Base-by-base conservation (phyloP, 2,797 vertebrate species). In the Micromesistius poutassou region DNA sequence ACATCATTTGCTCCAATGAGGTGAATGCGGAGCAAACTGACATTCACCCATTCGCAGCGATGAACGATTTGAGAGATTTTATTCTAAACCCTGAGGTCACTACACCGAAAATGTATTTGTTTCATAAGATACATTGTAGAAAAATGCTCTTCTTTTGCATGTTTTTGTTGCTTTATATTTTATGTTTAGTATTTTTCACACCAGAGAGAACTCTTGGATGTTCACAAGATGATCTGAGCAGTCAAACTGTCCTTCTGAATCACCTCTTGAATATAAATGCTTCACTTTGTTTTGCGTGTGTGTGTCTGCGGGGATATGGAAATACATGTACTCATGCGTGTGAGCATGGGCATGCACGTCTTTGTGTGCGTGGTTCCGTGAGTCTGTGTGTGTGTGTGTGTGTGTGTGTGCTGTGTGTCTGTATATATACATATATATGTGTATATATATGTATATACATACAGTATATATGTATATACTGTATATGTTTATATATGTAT, bases 21-120 rank as follows among this genome's bases (percentile, higher is more conserved):
- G 78, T 19, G 73, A 82, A 83, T 80, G 83, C 84, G 86, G 85
- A 82, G 76, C 77, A 82, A 84, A 80, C 71, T 76, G 71, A 73
- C 62, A 46, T 74, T 78, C 33, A 71, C 25, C 42, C 31, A 30
- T 75, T 30, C 71, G 40, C 33, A 83, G 76, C 79, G 80, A 74
- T 76, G 82, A 38, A 79, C n/a, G 28, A 36, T 30, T 10, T 22
- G 31, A 74, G 46, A 70, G 38, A 71, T 10, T 33, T 74, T n/a
- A 71, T 31, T 16, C 22, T 13, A 30, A 70, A 8, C 66, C 62
- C 62, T n/a, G n/a, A n/a, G 55, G n/a, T 66, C 62, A 28, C 55
- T 28, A n/a, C 25, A 5, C 25, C 5, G 55, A 62, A 62, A 35
- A 77, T 33, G 5, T 72, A 46, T 72, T 46, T 77, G 33, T 2